Evolutionary conservation across 30 jellyfish, hydroid and myxozoan genomes (phyloP).

Genomic region (Haliclystus octoradiatus): DNA sequence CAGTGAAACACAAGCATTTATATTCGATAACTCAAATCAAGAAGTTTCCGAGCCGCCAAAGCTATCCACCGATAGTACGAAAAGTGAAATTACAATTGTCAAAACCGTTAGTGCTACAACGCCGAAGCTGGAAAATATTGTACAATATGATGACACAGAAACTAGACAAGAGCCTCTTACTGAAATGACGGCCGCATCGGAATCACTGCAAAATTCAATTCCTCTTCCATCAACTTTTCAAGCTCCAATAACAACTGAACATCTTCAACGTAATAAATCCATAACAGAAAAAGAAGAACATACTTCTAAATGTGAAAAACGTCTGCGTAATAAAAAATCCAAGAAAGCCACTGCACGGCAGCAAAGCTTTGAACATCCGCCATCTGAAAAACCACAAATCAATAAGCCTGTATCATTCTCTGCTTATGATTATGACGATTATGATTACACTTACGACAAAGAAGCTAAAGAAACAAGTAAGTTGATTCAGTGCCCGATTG

Average conservation of each 20-base stretch:
- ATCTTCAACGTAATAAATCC: background rate
- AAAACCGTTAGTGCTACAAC: background rate
- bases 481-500: too few species aligned
- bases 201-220: background rate
- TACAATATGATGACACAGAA: background rate
- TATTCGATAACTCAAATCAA: background rate
- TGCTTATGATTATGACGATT: background rate
- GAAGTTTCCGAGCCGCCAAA: too few species aligned
- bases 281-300: background rate
- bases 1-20: background rate
- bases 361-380: constrained; percentile 1
- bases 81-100: background rate
- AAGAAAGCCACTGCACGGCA: background rate
- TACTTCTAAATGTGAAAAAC: background rate
- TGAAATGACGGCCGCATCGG: background rate
- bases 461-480: background rate
- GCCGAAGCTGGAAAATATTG: background rate
- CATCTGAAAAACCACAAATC: background rate
- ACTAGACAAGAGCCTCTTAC: background rate
- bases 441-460: background rate
- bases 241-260: background rate
- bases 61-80: too few species aligned
- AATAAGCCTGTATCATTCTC: background rate
- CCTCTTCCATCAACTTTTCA: background rate
- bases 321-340: background rate